phyloP scores from a whole-genome alignment of 2,797 vertebrate genomes.

The Sebastes miniatus region DNA sequence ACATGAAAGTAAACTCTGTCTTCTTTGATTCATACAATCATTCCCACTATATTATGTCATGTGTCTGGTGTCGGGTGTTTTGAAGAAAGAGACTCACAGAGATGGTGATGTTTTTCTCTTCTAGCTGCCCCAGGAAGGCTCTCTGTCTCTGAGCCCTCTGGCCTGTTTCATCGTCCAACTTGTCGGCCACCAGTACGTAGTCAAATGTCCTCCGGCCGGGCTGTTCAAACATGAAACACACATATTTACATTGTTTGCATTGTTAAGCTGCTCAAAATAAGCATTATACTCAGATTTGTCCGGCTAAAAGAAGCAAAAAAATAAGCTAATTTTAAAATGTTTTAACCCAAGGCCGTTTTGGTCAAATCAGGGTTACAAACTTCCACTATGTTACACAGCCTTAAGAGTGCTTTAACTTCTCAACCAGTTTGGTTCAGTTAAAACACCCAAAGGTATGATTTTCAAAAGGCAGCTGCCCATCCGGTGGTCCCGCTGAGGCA shows the following conservation, averaged over 20 bases:
- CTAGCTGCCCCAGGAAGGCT: constrained; percentile 81
- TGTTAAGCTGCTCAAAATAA: background rate
- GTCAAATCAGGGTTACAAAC: too few species aligned
- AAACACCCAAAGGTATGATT: too few species aligned
- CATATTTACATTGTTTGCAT: background rate
- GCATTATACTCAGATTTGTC: background rate
- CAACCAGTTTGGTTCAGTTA: too few species aligned
- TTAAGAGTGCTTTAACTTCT: too few species aligned
- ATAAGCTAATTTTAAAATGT: too few species aligned
- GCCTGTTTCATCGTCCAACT: constrained; percentile 17
- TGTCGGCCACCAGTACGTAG: constrained; percentile 85
- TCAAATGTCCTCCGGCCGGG: constrained; percentile 75
- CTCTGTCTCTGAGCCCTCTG: constrained; percentile 70
- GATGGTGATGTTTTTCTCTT: constrained; percentile 79
- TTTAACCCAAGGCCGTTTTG: too few species aligned
- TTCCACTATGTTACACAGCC: too few species aligned
- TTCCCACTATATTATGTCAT: background rate
- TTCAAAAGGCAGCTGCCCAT: too few species aligned
- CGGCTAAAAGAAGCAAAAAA: background rate
- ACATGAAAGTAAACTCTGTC: background rate
- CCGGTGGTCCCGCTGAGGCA: too few species aligned
- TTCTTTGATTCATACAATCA: background rate
- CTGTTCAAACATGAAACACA: constrained; percentile 29
- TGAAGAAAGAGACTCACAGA: constrained; percentile 75
- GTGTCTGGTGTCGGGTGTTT: background rate